phyloP scores from a whole-genome alignment of 2,113 vertebrate species.

The Echinops telfairi region DNA sequence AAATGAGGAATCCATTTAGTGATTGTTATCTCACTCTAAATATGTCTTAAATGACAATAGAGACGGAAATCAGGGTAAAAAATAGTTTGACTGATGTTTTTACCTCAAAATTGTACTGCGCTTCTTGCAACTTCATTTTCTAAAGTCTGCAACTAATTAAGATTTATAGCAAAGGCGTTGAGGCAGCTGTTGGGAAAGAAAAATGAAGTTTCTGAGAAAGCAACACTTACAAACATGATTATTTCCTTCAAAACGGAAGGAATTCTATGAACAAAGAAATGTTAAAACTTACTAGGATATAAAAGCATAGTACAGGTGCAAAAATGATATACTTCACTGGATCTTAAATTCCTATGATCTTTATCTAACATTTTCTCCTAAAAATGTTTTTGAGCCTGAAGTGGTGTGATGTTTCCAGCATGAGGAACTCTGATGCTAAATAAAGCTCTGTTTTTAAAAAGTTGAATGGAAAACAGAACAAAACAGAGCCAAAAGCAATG shows the following conservation, averaged over 20 bases:
- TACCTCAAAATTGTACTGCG: neutral
- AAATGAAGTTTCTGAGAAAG: conserved; percentile 55
- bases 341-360: conserved; percentile 56
- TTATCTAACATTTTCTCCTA: conserved; percentile 57
- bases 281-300: conserved; percentile 1
- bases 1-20: neutral
- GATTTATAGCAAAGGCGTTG: conserved; percentile 66
- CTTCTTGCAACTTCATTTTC: conserved; percentile 52
- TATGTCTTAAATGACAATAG: neutral
- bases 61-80: conserved; percentile 23
- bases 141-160: conserved; percentile 65
- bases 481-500: conserved; percentile 64
- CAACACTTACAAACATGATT: neutral
- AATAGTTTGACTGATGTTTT: neutral
- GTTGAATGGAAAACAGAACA: conserved; percentile 48
- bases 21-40: neutral
- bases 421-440: conserved; percentile 12
- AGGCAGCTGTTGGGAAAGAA: conserved; percentile 53
- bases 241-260: conserved; percentile 48
- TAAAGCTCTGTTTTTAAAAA: neutral
- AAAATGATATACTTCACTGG: neutral
- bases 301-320: conserved; percentile 12
- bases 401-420: neutral
- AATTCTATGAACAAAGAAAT: neutral
- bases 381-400: conserved; percentile 52